A percentile compares a stretch with the other conserved stretches of the same genome.
phyloP scores from a whole-genome alignment of 53 echinoderm and acorn worm species.

The Holothuria leucospilota region DNA sequence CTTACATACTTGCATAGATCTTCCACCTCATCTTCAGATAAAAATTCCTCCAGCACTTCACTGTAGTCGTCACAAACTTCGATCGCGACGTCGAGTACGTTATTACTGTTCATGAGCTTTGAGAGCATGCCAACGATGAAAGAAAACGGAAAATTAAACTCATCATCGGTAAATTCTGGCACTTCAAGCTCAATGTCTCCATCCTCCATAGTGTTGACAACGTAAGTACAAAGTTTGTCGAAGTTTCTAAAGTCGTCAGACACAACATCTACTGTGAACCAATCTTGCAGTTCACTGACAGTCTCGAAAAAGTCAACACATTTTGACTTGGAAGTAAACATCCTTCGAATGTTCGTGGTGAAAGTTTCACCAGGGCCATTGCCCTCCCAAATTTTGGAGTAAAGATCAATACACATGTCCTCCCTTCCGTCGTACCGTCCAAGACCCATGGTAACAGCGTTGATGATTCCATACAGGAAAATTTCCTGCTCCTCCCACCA shows the following conservation, averaged over 20 bases:
- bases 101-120: conserved; percentile 39
- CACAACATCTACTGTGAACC: background rate
- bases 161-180: conserved; percentile 5
- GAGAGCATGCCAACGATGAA: conserved; percentile 48
- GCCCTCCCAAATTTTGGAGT: conserved; percentile 10
- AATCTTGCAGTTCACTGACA: background rate
- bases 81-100: background rate
- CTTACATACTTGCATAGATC: background rate
- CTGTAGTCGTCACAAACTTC: conserved; percentile 34
- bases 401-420: conserved; percentile 43
- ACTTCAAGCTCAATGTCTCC: conserved; percentile 15
- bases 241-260: background rate
- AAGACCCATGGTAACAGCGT: conserved; percentile 34
- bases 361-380: conserved; percentile 8
- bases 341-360: background rate
- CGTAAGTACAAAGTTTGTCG: conserved; percentile 16
- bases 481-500: background rate
- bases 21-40: background rate
- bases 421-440: conserved; percentile 44
- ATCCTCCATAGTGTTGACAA: conserved; percentile 30
- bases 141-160: background rate
- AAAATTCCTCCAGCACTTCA: background rate
- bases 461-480: conserved; percentile 14
- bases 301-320: conserved; percentile 37
- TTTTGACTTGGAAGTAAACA: conserved; percentile 14